Conservation (phyloP, 1,140 invertebrate genomes). For the Leptonema lineaticorne region DNA sequence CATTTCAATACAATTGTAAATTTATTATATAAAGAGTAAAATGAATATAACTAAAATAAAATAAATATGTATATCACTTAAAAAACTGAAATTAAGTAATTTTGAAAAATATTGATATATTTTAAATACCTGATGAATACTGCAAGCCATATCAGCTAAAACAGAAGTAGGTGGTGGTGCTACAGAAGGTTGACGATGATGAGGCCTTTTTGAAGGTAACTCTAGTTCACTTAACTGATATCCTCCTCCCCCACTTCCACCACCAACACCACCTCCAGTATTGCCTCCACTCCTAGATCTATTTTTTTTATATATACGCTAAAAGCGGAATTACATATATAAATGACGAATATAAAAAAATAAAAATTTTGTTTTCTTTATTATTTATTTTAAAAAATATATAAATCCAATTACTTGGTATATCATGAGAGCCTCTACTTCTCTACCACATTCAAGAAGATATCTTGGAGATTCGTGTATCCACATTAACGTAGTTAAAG, state of each 20-base stretch:
- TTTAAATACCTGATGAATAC: conserved; percentile 52
- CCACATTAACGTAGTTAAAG: conserved; percentile 70
- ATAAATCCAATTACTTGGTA: conserved; percentile 71
- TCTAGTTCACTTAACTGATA: conserved; percentile 69
- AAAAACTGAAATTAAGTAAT: no score
- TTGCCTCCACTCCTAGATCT: conserved; percentile 44
- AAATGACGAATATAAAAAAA: not conserved
- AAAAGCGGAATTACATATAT: conserved; percentile 7
- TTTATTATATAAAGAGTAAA: no score
- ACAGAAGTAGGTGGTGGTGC: conserved; percentile 51
- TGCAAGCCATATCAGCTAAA: conserved; percentile 52
- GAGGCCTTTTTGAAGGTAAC: conserved; percentile 62
- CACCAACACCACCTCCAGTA: conserved; percentile 42
- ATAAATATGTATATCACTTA: no score
- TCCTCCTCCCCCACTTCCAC: conserved; percentile 53
- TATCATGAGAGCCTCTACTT: conserved; percentile 75
- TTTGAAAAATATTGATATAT: no score
- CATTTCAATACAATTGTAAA: not conserved
- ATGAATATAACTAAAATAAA: no score
- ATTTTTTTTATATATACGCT: conserved; percentile 62
- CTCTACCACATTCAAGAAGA: conserved; percentile 67
- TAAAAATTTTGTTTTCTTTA: not conserved
- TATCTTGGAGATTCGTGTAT: conserved; percentile 80
- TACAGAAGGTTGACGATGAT: conserved; percentile 46
- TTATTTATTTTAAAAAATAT: conserved; percentile 6